phyloP scores from a whole-genome alignment of 2,888 invertebrate genomes.

The Byasa hedistus region DNA sequence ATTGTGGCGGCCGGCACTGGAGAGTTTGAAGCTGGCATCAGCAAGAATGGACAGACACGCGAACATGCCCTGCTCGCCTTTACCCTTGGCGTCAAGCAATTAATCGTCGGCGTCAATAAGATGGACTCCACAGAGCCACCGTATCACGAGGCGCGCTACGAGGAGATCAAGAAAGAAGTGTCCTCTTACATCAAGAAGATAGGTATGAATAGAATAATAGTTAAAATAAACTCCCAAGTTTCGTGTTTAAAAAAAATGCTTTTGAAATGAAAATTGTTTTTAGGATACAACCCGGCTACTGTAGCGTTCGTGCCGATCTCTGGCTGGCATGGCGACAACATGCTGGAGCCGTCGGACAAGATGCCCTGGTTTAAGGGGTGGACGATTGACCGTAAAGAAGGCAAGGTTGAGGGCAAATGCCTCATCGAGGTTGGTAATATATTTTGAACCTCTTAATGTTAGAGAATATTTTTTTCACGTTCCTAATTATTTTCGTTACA shows the following conservation, averaged over 20 bases:
- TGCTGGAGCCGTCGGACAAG: constrained; percentile 96
- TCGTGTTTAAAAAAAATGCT: too few relatives aligned
- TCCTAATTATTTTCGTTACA: too few relatives aligned
- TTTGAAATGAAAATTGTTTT: too few relatives aligned
- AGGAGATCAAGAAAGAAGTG: constrained; percentile 99
- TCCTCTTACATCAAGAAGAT: constrained; percentile 99
- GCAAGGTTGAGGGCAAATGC: constrained; percentile 95
- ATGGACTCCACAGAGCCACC: constrained; percentile 99
- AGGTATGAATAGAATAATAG: constrained; percentile 71
- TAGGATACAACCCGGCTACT: constrained; percentile 94
- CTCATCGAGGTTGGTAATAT: too few relatives aligned
- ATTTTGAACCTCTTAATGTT: too few relatives aligned
- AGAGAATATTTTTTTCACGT: too few relatives aligned
- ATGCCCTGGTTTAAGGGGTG: constrained; percentile 99
- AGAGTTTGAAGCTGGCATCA: constrained; percentile 99
- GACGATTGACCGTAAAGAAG: constrained; percentile 96
- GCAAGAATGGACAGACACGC: constrained; percentile 99
- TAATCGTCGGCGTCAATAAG: constrained; percentile 99
- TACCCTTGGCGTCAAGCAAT: constrained; percentile 98
- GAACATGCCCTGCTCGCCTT: constrained; percentile 99
- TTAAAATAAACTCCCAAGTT: too few relatives aligned
- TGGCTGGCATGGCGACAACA: constrained; percentile 99
- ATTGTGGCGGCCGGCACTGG: constrained; percentile 99
- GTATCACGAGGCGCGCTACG: constrained; percentile 96
- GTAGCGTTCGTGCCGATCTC: constrained; percentile 99